Base-by-base conservation (phyloP, 2,113 vertebrate genomes). In the Hirundichthys speculiger region DNA sequence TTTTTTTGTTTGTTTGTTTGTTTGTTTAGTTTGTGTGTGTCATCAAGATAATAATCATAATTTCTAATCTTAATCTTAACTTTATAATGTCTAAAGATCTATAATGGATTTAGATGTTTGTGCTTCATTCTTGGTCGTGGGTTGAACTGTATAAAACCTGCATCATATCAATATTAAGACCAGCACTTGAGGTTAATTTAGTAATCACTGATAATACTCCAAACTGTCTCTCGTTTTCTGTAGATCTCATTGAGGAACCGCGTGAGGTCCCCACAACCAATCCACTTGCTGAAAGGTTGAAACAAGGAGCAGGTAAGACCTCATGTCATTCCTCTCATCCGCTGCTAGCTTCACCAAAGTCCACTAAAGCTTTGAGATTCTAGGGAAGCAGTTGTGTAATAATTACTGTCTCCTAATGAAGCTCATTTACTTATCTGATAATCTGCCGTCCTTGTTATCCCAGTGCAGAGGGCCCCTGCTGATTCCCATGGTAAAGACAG, bases 251-350 rank as follows among this genome's bases (percentile, higher is more conserved):
- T 34, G 98, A 98, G 54, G 95, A 97, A 61, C 91, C 85, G 0
- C 92, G 94, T 55, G 94, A 96, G 45, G 91, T 91, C 0, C 83
- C 92, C 0, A 69, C 95, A n/a, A 84, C 93, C 50, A 97, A 92
- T 65, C 94, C 94, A 0, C 88, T 95, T 34, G 81, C 89, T 0
- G 96, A 98, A 24, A 92, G 96, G 50, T 93, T 99, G 82, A 98
- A 97, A 85, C 97, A 98, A 91, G 96, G 98, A 71, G 98, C 98
- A 80, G 98, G 98, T 98, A 91, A 92, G 64, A 56, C 21, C 53
- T 16, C 14, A 10, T 7, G 27, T 27, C 25, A 4, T 2, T 10
- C n/a, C 15, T 62, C 10, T 43, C 13, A 22, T 43, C 20, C 13
- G 16, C 0, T 41, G 7, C 24, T 14, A 1, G 3, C 4, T n/a